phyloP scores from a whole-genome alignment of 1,140 invertebrate species.

The Acromyrmex echinatior region DNA sequence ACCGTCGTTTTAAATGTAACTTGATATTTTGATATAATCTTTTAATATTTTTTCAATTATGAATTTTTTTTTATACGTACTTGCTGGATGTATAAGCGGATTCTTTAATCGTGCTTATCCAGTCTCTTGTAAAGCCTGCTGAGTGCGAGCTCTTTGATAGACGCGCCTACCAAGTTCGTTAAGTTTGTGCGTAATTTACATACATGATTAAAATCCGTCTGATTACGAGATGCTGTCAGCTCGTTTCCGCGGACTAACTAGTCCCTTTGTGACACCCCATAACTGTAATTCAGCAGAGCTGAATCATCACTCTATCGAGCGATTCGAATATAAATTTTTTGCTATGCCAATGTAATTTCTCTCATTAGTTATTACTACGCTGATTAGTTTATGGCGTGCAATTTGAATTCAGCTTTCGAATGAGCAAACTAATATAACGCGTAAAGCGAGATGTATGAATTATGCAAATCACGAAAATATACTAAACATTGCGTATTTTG shows the following conservation, averaged over 20 bases:
- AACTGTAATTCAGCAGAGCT: conserved; percentile 14
- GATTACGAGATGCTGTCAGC: conserved; percentile 32
- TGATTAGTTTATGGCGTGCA: conserved; percentile 25
- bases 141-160: conserved; percentile 25
- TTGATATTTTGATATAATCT: conserved; percentile 7
- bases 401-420: conserved; percentile 18
- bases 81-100: neutral
- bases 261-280: conserved; percentile 21
- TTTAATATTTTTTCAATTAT: neutral
- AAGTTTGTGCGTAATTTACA: conserved; percentile 51
- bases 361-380: conserved; percentile 38
- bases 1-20: neutral
- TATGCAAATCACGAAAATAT: neutral
- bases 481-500: neutral
- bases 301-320: neutral
- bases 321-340: conserved; percentile 49
- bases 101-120: neutral
- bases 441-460: neutral
- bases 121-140: conserved; percentile 3
- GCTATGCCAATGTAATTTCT: neutral
- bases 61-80: neutral
- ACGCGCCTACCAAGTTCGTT: conserved; percentile 31
- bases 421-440: conserved; percentile 7
- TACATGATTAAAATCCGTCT: conserved; percentile 53
- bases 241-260: conserved; percentile 41